A percentile compares a stretch with the other conserved stretches of the same genome.
Conservation (phyloP, 2,797 vertebrate genomes). For the Adrianichthys oophorus region DNA sequence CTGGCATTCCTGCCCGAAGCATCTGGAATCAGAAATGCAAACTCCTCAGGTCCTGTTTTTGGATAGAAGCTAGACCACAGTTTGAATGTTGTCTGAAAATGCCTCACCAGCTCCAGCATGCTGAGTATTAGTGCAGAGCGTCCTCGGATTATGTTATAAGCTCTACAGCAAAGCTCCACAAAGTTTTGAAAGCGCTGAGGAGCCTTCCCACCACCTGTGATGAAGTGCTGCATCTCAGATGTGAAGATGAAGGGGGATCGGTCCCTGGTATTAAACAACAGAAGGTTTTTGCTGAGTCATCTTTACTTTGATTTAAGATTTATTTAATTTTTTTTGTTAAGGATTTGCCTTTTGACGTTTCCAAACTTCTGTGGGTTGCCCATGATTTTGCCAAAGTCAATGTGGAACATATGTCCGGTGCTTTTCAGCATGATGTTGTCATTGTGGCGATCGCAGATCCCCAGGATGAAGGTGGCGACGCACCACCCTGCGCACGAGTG, state of each 20-base stretch:
- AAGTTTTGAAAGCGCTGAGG: conserved; percentile 85
- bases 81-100: background rate
- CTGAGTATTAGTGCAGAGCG: conserved; percentile 83
- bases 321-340: background rate
- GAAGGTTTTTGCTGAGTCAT: background rate
- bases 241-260: conserved; percentile 90
- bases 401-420: conserved; percentile 96
- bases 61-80: background rate
- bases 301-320: no score
- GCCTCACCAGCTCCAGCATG: conserved; percentile 86
- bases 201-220: conserved; percentile 85
- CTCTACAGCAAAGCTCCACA: conserved; percentile 89
- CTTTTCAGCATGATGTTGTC: conserved; percentile 98
- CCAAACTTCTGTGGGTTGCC: conserved; percentile 94
- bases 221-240: conserved; percentile 92
- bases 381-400: conserved; percentile 94
- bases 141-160: conserved; percentile 85
- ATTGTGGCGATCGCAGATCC: conserved; percentile 95
- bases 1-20: conserved; percentile 84
- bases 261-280: conserved; percentile 74
- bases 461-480: conserved; percentile 92
- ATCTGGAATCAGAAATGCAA: conserved; percentile 73
- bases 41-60: background rate
- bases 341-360: conserved; percentile 83
- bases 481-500: conserved; percentile 96